These are phyloP conservation scores for Drosophila maculinotata DNA, from an alignment of 2,888 invertebrate genomes.

Conservation along the genomic window DNA sequence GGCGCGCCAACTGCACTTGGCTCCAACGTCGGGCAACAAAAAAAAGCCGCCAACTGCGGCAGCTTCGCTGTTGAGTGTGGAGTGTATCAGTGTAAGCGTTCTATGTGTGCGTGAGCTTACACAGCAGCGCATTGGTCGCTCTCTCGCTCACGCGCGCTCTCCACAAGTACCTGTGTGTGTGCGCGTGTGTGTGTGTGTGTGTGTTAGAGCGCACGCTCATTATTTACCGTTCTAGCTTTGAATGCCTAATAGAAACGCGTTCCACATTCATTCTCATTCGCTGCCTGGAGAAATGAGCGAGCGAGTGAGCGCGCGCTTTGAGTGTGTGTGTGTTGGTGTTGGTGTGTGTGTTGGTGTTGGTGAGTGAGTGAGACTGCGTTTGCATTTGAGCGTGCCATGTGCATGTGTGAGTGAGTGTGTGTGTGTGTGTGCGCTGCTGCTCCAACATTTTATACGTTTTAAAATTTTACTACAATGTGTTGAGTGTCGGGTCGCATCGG, in stretches of 20 bases:
- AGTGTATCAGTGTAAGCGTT: too few relatives aligned
- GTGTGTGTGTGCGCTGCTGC: constrained; percentile 52
- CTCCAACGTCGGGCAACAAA: constrained; percentile 14
- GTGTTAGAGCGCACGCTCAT: constrained; percentile 47
- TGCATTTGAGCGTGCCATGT: constrained; percentile 36
- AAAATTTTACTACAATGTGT: constrained; percentile 75
- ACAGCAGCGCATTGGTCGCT: constrained; percentile 30
- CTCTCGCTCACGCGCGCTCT: constrained; percentile 21
- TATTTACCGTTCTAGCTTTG: constrained; percentile 66
- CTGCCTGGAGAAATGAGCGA: constrained; percentile 54
- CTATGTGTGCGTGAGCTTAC: constrained; percentile 35
- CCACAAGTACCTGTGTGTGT: constrained; percentile 7
- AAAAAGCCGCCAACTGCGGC: constrained; percentile 36
- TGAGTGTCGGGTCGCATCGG: constrained; percentile 32
- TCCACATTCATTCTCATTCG: constrained; percentile 65
- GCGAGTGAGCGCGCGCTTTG: constrained; percentile 13
- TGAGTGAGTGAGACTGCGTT: constrained; percentile 39
- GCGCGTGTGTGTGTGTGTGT: constrained; percentile 24
- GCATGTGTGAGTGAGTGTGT: constrained; percentile 25
- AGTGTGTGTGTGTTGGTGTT: constrained; percentile 23
- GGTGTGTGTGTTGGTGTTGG: too few relatives aligned
- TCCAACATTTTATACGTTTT: constrained; percentile 81
- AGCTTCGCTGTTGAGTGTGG: constrained; percentile 23
- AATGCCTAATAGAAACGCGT: constrained; percentile 72
- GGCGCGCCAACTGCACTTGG: constrained; percentile 73